Conservation (phyloP, 2,113 vertebrate species). For the Caranx ignobilis region DNA sequence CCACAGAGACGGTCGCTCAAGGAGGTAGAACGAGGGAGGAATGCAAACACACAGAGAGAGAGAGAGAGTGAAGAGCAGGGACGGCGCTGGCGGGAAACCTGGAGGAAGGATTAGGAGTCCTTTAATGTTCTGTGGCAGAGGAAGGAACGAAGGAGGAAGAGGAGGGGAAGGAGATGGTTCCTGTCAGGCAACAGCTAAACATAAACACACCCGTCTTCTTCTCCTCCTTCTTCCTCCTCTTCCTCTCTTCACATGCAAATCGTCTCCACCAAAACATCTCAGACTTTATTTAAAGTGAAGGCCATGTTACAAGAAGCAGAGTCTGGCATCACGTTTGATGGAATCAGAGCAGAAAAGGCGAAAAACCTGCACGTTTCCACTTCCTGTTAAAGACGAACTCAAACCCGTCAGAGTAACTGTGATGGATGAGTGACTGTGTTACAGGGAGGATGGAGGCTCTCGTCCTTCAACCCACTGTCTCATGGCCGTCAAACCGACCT, state of each 20-base stretch:
- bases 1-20: conserved; percentile 14
- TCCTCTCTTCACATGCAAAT: not conserved
- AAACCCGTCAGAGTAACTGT: no score
- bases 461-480: no score
- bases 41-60: conserved; percentile 23
- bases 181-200: conserved; percentile 12
- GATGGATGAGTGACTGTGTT: no score
- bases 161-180: conserved; percentile 12
- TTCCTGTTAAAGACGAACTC: no score
- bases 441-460: no score
- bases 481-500: no score
- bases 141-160: conserved; percentile 22
- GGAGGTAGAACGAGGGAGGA: not conserved
- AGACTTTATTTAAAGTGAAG: not conserved
- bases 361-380: not conserved
- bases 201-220: not conserved
- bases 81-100: conserved; percentile 34
- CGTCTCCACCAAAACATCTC: no score
- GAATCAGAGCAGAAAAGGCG: not conserved
- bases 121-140: conserved; percentile 40
- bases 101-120: conserved; percentile 37
- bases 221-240: not conserved
- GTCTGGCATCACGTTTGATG: not conserved
- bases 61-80: conserved; percentile 8
- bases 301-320: no score